phyloP scores from a whole-genome alignment of 2,888 invertebrate species.

The Agapetus fuscipes region DNA sequence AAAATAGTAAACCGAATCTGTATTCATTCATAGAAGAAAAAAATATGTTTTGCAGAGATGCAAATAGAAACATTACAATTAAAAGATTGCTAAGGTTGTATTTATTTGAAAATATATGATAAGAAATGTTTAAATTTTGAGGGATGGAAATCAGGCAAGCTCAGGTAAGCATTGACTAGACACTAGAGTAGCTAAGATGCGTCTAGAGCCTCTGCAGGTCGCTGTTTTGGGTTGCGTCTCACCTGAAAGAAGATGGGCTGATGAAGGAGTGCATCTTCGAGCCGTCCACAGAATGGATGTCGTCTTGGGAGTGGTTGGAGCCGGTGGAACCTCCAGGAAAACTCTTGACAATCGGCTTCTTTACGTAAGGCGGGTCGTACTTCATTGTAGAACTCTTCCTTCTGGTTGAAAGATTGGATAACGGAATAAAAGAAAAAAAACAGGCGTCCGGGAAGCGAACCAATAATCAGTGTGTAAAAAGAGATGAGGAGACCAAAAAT shows the following conservation, averaged over 20 bases:
- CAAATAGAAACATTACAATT: too few relatives aligned
- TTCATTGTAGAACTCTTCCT: conserved; percentile 84
- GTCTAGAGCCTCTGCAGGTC: background rate
- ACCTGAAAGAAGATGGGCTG: conserved; percentile 63
- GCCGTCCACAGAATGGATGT: conserved; percentile 68
- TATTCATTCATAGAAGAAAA: too few relatives aligned
- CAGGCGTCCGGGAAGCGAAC: conserved; percentile 15
- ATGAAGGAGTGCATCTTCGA: conserved; percentile 77
- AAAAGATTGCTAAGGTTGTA: too few relatives aligned
- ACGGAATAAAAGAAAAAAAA: conserved; percentile 22
- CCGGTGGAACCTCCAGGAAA: conserved; percentile 54
- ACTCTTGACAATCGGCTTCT: conserved; percentile 72
- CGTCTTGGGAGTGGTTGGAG: conserved; percentile 69
- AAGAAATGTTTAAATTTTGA: too few relatives aligned
- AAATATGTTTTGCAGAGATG: too few relatives aligned
- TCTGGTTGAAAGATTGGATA: conserved; percentile 39
- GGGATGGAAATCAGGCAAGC: too few relatives aligned
- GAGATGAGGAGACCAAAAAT: conserved; percentile 22
- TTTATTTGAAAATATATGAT: too few relatives aligned
- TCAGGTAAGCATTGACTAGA: too few relatives aligned
- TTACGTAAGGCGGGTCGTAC: conserved; percentile 79
- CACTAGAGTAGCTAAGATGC: background rate
- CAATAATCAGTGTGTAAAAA: too few relatives aligned
- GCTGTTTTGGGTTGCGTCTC: conserved; percentile 26
- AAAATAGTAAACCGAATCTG: too few relatives aligned